A percentile compares a stretch with the other conserved stretches of the same genome.
Conservation (phyloP, 2,888 invertebrate genomes). For the Gymnosoma rotundatum region DNA sequence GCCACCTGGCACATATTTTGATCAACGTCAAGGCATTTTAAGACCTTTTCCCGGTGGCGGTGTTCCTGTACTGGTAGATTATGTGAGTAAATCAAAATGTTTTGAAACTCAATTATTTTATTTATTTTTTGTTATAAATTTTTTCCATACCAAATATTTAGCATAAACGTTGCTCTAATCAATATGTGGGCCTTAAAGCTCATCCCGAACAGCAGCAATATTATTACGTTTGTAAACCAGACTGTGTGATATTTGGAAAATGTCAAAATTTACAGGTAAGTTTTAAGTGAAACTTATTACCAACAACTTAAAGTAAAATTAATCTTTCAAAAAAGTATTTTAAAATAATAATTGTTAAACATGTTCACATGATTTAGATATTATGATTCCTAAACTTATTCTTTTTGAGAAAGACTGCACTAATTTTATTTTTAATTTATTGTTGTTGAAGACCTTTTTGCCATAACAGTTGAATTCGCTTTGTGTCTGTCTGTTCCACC, state of each 20-base stretch:
- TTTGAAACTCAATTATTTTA: not conserved
- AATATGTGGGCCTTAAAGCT: slow-evolving; percentile 79
- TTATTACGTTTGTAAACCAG: slow-evolving; percentile 82
- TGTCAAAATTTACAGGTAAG: slow-evolving; percentile 79
- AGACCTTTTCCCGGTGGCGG: slow-evolving; percentile 82
- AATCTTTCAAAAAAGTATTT: no score
- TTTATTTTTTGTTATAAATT: not conserved
- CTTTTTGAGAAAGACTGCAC: no score
- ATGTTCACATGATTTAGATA: no score
- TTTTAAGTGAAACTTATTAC: no score
- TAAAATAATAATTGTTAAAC: no score
- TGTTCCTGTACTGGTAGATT: slow-evolving; percentile 78
- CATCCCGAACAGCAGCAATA: slow-evolving; percentile 81
- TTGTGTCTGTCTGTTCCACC: no score
- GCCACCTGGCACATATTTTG: slow-evolving; percentile 76
- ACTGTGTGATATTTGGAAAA: slow-evolving; percentile 81
- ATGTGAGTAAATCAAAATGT: slow-evolving; percentile 74
- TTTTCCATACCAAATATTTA: slow-evolving; percentile 64
- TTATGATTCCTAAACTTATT: no score
- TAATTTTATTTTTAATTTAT: no score
- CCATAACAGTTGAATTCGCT: no score
- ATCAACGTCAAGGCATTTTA: slow-evolving; percentile 76
- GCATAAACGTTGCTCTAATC: slow-evolving; percentile 80
- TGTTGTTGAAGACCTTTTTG: no score
- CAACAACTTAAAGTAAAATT: no score